Conservation (phyloP, 2,113 vertebrate species). For the Bubo bubo region DNA sequence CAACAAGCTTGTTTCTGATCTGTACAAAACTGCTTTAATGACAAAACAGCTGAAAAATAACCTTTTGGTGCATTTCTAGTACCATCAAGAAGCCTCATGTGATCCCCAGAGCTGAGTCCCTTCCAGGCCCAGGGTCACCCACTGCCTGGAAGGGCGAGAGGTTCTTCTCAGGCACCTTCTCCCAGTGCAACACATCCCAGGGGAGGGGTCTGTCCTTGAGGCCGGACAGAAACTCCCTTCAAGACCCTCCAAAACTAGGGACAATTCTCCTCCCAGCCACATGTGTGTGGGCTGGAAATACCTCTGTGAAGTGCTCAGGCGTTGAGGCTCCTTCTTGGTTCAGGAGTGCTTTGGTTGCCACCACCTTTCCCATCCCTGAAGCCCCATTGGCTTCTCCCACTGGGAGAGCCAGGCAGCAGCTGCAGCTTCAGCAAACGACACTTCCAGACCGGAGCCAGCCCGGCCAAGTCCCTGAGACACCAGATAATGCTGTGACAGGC, state of each 20-base stretch:
- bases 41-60: not conserved
- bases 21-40: slow-evolving; percentile 59
- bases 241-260: not conserved
- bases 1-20: not conserved
- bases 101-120: not conserved
- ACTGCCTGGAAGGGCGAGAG: not conserved
- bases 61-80: not conserved
- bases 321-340: not conserved
- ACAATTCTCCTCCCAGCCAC: not conserved
- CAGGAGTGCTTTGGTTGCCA: not conserved
- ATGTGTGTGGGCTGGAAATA: fast-evolving
- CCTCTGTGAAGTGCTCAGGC: not conserved
- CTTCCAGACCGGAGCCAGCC: not conserved
- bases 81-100: not conserved
- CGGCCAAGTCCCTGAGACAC: not conserved
- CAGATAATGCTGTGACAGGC: fast-evolving
- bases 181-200: not conserved
- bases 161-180: not conserved
- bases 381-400: not conserved
- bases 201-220: not conserved
- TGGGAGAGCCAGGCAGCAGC: not conserved
- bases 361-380: not conserved
- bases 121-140: not conserved
- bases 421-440: not conserved
- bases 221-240: not conserved